Conservation (phyloP, 1,140 invertebrate species). For the Drosophila quadrilineata region DNA sequence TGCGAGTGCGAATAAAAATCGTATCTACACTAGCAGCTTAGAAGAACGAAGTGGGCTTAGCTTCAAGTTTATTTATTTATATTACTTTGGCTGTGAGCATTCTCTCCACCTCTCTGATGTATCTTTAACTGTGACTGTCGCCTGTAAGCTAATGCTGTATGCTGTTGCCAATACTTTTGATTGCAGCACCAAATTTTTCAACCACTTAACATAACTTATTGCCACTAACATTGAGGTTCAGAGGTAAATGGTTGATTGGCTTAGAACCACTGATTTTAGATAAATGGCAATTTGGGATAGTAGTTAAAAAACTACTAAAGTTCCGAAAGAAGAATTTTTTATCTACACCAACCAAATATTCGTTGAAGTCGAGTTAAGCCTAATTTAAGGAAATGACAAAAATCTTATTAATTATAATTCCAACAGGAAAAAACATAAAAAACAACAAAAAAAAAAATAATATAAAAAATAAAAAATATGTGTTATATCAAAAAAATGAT, state of each 20-base stretch:
- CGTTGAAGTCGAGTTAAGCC: too few relatives aligned
- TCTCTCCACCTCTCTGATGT: not conserved
- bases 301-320: too few relatives aligned
- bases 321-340: too few relatives aligned
- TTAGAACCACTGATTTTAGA: constrained; percentile 9
- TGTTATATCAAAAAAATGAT: too few relatives aligned
- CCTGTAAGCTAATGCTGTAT: constrained; percentile 6
- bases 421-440: too few relatives aligned
- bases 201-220: constrained; percentile 24
- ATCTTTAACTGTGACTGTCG: too few relatives aligned
- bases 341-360: too few relatives aligned
- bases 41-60: constrained; percentile 39
- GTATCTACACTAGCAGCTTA: constrained; percentile 5
- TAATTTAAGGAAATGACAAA: too few relatives aligned
- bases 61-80: constrained; percentile 46
- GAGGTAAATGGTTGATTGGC: not conserved
- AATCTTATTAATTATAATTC: too few relatives aligned
- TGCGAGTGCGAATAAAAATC: not conserved
- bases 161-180: not conserved
- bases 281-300: constrained; percentile 2
- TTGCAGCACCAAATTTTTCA: not conserved
- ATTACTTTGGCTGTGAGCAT: constrained; percentile 15
- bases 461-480: too few relatives aligned
- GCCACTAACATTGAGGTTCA: constrained; percentile 12
- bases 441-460: too few relatives aligned